Evolutionary conservation across 1,140 invertebrate genomes (phyloP), one percentile per base, ranked within the genome.

Genomic region (Camponotus vicinus): DNA sequence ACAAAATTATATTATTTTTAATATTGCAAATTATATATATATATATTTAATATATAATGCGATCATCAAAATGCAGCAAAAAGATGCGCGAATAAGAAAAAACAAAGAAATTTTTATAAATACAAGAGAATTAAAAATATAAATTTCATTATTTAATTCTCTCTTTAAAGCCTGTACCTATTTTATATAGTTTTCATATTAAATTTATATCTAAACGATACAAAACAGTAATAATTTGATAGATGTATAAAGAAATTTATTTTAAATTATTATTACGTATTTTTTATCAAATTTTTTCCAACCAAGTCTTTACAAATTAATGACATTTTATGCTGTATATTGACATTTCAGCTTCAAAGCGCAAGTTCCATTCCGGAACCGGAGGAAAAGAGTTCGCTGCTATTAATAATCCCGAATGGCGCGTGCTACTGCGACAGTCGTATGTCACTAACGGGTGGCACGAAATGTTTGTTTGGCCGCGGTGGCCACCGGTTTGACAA

Each of bases 401-500:
- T 90, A 90, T 90, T 90, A 90, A 90, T 90, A 90, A 90, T 90
- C 84, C 70, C 63, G 80, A 52, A 21, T 15, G 90, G 69, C 87
- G 90, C 85, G 87, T 85, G 88, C 83, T 64, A 42, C 45, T 55
- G 73, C 85, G 76, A 88, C 86, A 86, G 86, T 89, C 82, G 86
- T 87, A 88, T 91, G 92, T 92, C 91, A 89, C 84, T 90, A 91
- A 88, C 90, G 90, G 78, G 86, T 92, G 89, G 89, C 89, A 83
- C 49, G 67, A 79, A 87, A 92, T 87, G 91, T 93, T 93, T 93
- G 92, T 93, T 93, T 93, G 90, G 64, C 83, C 88, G 45, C 79
- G 88, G 83, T 85, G 83, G 90, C 89, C 89, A 91, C 87, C 85
- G 69, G 88, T 92, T 93, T 93, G 93, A 93, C 93, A 93, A 93